Percentiles rank a stretch among this genome's conserved stretches.
These are phyloP conservation scores for Cantharis lateralis DNA, from an alignment of 2,888 invertebrate genomes.

Conservation along the genomic window DNA sequence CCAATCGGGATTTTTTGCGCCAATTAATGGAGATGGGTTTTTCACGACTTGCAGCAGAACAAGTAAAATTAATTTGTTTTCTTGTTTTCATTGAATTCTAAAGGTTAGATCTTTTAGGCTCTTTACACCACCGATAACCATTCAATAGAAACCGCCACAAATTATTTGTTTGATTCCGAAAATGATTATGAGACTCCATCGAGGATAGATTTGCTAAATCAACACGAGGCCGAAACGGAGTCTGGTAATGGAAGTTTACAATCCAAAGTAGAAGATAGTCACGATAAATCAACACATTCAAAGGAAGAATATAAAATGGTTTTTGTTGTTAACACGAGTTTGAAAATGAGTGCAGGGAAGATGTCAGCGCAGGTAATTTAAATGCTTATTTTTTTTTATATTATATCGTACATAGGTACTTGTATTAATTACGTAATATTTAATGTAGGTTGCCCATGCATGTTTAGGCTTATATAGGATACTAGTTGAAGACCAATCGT, in stretches of 20 bases:
- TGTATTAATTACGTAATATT: background rate
- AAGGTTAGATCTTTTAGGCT: constrained; percentile 50
- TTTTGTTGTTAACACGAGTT: constrained; percentile 63
- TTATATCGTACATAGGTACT: too few relatives aligned
- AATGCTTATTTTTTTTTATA: too few relatives aligned
- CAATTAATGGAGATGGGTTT: constrained; percentile 56
- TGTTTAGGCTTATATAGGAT: constrained; percentile 61
- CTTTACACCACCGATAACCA: constrained; percentile 62
- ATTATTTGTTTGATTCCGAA: constrained; percentile 60
- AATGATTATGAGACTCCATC: constrained; percentile 36
- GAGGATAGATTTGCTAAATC: constrained; percentile 22
- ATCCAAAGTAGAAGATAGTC: constrained; percentile 38
- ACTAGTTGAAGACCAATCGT: constrained; percentile 52
- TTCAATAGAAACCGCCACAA: constrained; percentile 60
- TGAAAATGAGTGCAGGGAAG: constrained; percentile 68
- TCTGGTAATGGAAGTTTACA: constrained; percentile 10
- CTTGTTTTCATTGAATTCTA: background rate
- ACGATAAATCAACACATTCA: constrained; percentile 37
- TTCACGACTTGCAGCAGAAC: constrained; percentile 52
- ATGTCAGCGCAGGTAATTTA: constrained; percentile 59
- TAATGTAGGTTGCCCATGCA: constrained; percentile 61
- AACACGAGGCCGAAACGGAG: constrained; percentile 10
- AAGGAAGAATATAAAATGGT: constrained; percentile 62
- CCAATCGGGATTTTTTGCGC: constrained; percentile 53
- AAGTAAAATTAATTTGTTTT: constrained; percentile 42